These are phyloP conservation scores for Machimus rusticus DNA, from an alignment of 2,888 invertebrate genomes.

Conservation along the genomic window DNA sequence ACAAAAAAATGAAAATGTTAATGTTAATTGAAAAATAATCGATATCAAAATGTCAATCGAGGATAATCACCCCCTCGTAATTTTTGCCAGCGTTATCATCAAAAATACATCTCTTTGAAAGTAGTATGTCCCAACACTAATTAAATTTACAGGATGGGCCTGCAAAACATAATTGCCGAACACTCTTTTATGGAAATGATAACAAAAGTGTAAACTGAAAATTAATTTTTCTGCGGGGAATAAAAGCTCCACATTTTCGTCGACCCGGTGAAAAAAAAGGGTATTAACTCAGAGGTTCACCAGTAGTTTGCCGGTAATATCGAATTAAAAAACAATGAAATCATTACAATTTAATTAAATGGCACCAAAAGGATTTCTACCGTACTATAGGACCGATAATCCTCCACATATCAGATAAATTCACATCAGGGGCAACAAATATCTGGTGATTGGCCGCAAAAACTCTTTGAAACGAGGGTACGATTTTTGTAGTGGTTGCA, in stretches of 20 bases:
- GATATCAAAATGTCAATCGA: background rate
- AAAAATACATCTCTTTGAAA: background rate
- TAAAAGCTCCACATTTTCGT: background rate
- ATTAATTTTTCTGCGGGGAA: background rate
- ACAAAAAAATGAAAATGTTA: background rate
- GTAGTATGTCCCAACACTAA: background rate
- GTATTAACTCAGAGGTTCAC: background rate
- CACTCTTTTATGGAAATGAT: background rate
- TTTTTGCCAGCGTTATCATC: background rate
- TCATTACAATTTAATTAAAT: background rate
- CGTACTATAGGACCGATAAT: background rate
- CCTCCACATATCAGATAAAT: background rate
- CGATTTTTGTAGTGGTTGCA: background rate
- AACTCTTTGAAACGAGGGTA: background rate
- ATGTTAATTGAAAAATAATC: background rate
- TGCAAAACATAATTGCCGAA: background rate
- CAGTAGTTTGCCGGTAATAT: background rate
- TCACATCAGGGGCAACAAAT: background rate
- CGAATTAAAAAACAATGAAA: background rate
- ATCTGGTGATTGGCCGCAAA: background rate
- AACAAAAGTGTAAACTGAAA: background rate
- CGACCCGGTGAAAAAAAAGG: background rate
- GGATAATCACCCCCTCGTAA: background rate
- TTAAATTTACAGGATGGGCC: background rate
- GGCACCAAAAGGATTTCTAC: background rate